A percentile compares a stretch with the other conserved stretches of the same genome.
Conservation (phyloP, 2,888 invertebrate genomes). For the Ectemnius continuus region DNA sequence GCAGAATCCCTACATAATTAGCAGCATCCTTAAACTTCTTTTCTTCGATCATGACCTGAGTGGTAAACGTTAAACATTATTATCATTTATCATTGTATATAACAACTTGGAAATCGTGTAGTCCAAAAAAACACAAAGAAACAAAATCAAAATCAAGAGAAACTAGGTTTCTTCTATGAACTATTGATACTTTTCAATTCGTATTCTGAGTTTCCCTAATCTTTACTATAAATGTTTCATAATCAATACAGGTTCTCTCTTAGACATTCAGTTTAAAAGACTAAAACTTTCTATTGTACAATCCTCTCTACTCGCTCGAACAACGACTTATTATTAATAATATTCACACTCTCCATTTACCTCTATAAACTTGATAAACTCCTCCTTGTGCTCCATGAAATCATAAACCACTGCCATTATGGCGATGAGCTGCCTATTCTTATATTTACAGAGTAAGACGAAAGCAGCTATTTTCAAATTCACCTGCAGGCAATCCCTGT, state of each 20-base stretch:
- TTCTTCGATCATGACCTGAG: constrained; percentile 79
- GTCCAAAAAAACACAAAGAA: no score
- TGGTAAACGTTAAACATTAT: constrained; percentile 8
- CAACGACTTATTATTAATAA: neutral
- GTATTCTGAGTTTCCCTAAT: no score
- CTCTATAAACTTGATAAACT: constrained; percentile 79
- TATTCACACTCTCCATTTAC: constrained; percentile 46
- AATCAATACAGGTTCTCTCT: neutral
- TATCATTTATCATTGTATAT: no score
- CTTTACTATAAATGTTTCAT: no score
- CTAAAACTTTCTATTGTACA: no score
- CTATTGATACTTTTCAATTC: no score
- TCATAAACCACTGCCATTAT: constrained; percentile 84
- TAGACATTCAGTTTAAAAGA: no score
- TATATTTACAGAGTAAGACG: constrained; percentile 85
- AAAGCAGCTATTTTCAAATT: constrained; percentile 86
- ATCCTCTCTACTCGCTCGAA: neutral
- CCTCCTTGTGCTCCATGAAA: constrained; percentile 81
- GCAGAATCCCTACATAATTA: constrained; percentile 84
- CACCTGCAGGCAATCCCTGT: constrained; percentile 78
- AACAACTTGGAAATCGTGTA: no score
- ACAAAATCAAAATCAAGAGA: no score
- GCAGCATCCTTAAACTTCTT: constrained; percentile 87
- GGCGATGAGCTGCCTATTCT: constrained; percentile 82
- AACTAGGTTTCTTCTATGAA: no score